A percentile compares a stretch with the other conserved stretches of the same genome.
Evolutionary conservation across 2,113 vertebrate genomes (phyloP).

Genomic region (human (Homo sapiens)): DNA sequence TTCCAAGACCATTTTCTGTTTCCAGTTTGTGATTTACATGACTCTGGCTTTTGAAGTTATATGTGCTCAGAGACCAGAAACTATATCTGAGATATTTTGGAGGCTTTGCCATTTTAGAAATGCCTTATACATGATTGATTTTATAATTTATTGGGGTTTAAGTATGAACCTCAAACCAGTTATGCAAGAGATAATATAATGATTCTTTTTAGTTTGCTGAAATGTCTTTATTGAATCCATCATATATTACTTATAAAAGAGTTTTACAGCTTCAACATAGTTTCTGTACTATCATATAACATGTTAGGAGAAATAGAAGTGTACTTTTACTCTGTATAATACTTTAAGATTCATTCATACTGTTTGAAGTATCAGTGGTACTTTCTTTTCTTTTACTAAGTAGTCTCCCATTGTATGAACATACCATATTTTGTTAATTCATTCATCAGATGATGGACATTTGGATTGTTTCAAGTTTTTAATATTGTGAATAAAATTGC

Average conservation of each 20-base stretch:
- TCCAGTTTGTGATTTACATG: conserved; percentile 1
- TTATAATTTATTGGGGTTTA: background rate
- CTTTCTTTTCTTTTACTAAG: no score
- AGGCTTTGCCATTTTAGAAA: background rate
- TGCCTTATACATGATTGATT: background rate
- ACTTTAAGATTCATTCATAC: no score
- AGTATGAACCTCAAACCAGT: background rate
- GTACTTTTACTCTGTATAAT: no score
- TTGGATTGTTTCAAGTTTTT: no score
- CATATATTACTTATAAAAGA: background rate
- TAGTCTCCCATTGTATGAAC: no score
- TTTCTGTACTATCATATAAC: background rate
- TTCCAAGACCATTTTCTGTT: background rate
- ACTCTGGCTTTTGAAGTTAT: background rate
- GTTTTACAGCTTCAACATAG: background rate
- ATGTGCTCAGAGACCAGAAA: background rate
- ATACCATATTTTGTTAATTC: no score
- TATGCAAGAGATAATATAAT: background rate
- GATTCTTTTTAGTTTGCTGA: background rate
- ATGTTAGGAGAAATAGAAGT: background rate
- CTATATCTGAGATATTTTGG: background rate
- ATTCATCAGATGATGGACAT: no score
- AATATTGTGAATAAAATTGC: no score
- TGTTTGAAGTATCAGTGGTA: no score
- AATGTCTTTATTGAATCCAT: background rate